A percentile compares a stretch with the other conserved stretches of the same genome.
Conservation (phyloP, 2,888 invertebrate species). For the Eupithecia exiguata region DNA sequence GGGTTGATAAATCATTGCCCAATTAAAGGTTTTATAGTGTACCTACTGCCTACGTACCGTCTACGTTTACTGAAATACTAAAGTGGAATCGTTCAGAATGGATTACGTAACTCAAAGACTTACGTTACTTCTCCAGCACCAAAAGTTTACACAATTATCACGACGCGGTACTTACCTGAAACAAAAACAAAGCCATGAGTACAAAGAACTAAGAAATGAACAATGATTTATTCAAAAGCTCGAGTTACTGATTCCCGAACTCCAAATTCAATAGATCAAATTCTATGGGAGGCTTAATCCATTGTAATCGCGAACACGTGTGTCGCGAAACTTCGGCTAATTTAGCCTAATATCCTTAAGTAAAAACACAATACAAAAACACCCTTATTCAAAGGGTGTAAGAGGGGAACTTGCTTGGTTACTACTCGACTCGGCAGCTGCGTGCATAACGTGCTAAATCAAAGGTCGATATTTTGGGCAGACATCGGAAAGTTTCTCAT, state of each 20-base stretch:
- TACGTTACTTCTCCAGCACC: neutral
- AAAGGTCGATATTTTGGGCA: conserved; percentile 49
- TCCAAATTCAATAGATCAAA: conserved; percentile 62
- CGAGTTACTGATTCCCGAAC: conserved; percentile 50
- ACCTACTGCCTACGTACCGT: conserved; percentile 4
- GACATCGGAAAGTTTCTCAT: conserved; percentile 31
- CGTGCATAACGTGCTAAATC: conserved; percentile 51
- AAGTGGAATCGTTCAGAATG: neutral
- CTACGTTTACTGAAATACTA: neutral
- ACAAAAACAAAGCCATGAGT: conserved; percentile 62
- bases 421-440: conserved; percentile 26
- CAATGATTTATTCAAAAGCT: conserved; percentile 50
- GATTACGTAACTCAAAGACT: neutral
- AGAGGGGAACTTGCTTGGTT: conserved; percentile 39
- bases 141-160: neutral
- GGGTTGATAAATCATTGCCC: conserved; percentile 18
- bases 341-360: conserved; percentile 55
- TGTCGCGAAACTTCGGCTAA: conserved; percentile 65
- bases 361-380: conserved; percentile 21
- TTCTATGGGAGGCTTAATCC: conserved; percentile 59
- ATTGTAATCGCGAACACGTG: conserved; percentile 70
- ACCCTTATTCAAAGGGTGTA: conserved; percentile 20
- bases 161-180: conserved; percentile 72
- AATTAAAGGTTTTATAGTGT: conserved; percentile 5
- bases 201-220: conserved; percentile 40